These are phyloP conservation scores for Herpailurus yagouaroundi DNA, from an alignment of 2,113 vertebrate genomes.

Conservation along the genomic window DNA sequence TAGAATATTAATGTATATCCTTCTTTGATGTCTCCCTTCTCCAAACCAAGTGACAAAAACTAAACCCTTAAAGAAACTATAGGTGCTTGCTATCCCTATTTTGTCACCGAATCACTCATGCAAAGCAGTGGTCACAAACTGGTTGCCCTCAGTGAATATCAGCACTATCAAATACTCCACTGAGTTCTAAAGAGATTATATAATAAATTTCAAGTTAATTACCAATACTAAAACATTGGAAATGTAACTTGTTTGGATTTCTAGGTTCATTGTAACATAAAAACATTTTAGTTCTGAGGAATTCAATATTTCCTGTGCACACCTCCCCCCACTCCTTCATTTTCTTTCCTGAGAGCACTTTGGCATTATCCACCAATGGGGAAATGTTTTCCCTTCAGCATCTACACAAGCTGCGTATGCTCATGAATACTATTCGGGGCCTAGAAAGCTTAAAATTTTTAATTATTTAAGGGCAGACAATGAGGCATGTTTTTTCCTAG, in stretches of 20 bases:
- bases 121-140: background rate
- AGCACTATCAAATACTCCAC: background rate
- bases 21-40: background rate
- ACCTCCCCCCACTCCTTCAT: background rate
- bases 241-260: background rate
- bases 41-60: background rate
- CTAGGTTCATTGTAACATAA: background rate
- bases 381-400: background rate
- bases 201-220: background rate
- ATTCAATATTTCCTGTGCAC: background rate
- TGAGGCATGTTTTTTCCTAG: background rate
- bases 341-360: background rate
- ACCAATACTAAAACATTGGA: background rate
- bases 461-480: background rate
- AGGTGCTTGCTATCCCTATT: background rate
- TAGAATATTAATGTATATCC: background rate
- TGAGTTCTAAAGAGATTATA: background rate
- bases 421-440: background rate
- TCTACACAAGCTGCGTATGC: background rate
- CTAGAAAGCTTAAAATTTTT: background rate
- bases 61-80: background rate
- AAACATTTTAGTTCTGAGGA: background rate
- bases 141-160: background rate
- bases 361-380: background rate
- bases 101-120: background rate